Conservation (phyloP, 2,113 vertebrate genomes). For the Guaruba guarouba region DNA sequence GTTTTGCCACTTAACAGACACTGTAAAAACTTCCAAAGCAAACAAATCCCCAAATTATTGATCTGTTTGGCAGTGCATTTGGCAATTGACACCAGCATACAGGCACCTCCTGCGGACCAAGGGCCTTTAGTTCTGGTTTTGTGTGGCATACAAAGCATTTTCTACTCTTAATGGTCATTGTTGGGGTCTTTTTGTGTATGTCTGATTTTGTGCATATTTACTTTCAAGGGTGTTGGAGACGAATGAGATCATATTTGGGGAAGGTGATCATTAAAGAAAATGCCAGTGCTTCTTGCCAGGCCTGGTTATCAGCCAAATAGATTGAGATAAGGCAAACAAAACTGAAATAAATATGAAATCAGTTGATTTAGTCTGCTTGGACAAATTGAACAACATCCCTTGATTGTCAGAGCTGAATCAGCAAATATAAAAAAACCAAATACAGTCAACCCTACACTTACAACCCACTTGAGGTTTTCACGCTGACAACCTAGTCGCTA, state of each 20-base stretch:
- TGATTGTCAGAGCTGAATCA: slow-evolving; percentile 75
- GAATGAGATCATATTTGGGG: neutral
- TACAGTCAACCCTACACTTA: slow-evolving; percentile 73
- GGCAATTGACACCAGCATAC: neutral
- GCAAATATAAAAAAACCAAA: slow-evolving; percentile 71
- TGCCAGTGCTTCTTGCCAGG: neutral
- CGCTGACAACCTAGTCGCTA: slow-evolving; percentile 62
- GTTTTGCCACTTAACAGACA: neutral
- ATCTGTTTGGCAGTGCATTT: neutral
- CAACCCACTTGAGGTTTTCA: slow-evolving; percentile 77
- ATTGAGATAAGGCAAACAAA: slow-evolving; percentile 61
- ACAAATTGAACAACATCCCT: slow-evolving; percentile 65
- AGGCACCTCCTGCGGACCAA: neutral
- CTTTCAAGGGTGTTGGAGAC: neutral
- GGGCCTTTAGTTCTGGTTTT: neutral
- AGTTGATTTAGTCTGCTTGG: slow-evolving; percentile 57
- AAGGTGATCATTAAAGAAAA: neutral
- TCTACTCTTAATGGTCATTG: neutral
- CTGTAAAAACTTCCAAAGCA: neutral
- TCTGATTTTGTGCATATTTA: neutral
- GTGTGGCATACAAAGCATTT: neutral
- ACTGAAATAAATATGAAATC: slow-evolving; percentile 47
- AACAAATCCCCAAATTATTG: neutral
- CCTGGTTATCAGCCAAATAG: neutral
- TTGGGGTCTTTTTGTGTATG: neutral